Evolutionary conservation across 2,797 vertebrate species (phyloP).

Genomic region (Antrozous pallidus): DNA sequence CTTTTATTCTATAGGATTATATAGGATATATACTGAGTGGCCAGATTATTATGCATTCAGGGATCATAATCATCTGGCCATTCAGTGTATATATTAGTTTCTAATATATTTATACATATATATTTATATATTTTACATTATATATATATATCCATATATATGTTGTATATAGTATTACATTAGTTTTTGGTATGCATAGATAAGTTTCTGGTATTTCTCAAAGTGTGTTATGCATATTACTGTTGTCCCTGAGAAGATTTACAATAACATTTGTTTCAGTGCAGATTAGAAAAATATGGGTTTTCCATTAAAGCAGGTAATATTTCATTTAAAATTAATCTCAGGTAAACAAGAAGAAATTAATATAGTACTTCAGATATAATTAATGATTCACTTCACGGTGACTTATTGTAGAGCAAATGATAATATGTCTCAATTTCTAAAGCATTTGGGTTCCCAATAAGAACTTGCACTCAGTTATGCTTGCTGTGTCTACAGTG

Average conservation of each 20-base stretch:
- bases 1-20: too few relatives aligned
- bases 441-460: not conserved
- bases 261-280: not conserved
- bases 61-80: too few relatives aligned
- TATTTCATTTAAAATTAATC: conserved; percentile 14
- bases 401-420: not conserved
- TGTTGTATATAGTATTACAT: not conserved
- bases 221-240: not conserved
- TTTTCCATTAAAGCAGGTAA: not conserved
- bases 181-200: not conserved
- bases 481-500: not conserved
- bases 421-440: not conserved
- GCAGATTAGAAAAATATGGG: not conserved
- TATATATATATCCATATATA: not conserved
- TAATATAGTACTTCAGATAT: not conserved
- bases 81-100: too few relatives aligned
- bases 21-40: too few relatives aligned
- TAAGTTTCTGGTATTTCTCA: not conserved
- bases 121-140: not conserved
- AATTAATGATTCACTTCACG: not conserved
- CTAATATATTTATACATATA: too few relatives aligned
- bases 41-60: too few relatives aligned
- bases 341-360: not conserved
- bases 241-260: not conserved
- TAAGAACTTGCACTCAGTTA: not conserved